Evolutionary conservation across 2,797 vertebrate species (phyloP), one percentile per base, ranked within the genome.

Genomic region (Hephaestus fuliginosus): DNA sequence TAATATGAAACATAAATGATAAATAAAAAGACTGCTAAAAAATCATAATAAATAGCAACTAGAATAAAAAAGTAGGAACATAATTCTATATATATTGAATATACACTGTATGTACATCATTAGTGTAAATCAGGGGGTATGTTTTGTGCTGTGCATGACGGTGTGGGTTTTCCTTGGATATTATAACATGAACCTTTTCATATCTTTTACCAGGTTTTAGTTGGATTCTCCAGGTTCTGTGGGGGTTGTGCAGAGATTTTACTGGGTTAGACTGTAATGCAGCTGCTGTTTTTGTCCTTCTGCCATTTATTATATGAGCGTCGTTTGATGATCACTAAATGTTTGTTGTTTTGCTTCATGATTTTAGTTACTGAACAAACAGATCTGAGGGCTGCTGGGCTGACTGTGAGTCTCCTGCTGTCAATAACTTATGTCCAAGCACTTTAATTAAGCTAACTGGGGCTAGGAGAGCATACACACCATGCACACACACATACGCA

Each of bases 391-490:
- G 43, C 44, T 52, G 62, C 75, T 70, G 57, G 22, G 41, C 12
- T 53, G 5, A 18, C 76, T 55, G 3, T 64, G 57, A 74, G 56
- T 65, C 82, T 83, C 74, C 57, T 51, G 81, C 49, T 74, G 86
- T 85, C 80, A 86, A 83, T 85, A 79, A 83, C 87, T 88, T 74
- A 81, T 74, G 70, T 71, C 79, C 73, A 63, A 74, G 77, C 70
- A 72, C 74, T 89, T 87, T 80, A 78, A 87, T 88, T 88, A 85
- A 84, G 66, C 66, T 81, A 89, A 90, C 78, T 90, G 82, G 74
- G 80, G 65, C 58, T 62, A 53, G 48, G 52, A 84, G 76, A 79
- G 41, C 28, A 67, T 22, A 18, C 46, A 28, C 57, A 33, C 20
- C 52, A 36, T 20, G 52, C 39, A 61, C 73, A 53, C 57, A 36